phyloP scores from a whole-genome alignment of 2,888 invertebrate genomes.

The Cerceris rybyensis region DNA sequence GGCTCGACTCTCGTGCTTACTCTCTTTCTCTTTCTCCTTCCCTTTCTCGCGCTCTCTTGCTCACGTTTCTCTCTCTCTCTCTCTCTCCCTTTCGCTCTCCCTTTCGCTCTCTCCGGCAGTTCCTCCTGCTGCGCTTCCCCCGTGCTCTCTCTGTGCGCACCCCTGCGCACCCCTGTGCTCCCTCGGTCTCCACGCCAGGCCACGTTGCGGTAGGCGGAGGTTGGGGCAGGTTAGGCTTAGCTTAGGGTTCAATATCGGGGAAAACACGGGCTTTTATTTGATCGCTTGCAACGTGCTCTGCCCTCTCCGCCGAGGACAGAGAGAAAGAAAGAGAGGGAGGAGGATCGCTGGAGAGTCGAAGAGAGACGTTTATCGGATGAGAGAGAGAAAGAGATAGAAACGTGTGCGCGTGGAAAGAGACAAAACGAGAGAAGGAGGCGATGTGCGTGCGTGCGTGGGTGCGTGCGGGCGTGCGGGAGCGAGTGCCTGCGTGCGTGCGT shows the following conservation, averaged over 20 bases:
- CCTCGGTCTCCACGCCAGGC: constrained; percentile 63
- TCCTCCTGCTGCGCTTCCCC: constrained; percentile 1
- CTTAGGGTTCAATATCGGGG: constrained; percentile 79
- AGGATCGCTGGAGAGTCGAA: constrained; percentile 5
- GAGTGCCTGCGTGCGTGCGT: constrained; percentile 52
- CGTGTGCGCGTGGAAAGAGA: not conserved
- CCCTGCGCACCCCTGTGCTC: constrained; percentile 34
- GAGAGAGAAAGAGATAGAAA: not conserved
- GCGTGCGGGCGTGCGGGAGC: constrained; percentile 53
- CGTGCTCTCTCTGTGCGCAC: constrained; percentile 36
- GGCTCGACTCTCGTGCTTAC: constrained; percentile 11
- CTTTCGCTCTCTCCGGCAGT: constrained; percentile 5
- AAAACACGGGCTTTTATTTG: constrained; percentile 78
- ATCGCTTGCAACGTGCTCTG: constrained; percentile 68
- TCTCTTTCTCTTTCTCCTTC: constrained; percentile 16
- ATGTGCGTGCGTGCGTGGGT: constrained; percentile 46
- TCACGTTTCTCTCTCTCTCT: constrained; percentile 19
- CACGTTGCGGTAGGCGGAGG: constrained; percentile 73
- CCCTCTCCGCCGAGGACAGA: constrained; percentile 27
- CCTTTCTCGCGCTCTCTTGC: constrained; percentile 19
- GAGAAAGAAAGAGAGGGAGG: constrained; percentile 27
- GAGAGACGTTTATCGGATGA: not conserved
- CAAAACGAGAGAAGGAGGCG: not conserved
- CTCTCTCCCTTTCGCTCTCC: constrained; percentile 1
- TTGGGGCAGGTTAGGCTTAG: constrained; percentile 80